phyloP scores from a whole-genome alignment of 1,140 invertebrate genomes.

The Odontomachus brunneus region DNA sequence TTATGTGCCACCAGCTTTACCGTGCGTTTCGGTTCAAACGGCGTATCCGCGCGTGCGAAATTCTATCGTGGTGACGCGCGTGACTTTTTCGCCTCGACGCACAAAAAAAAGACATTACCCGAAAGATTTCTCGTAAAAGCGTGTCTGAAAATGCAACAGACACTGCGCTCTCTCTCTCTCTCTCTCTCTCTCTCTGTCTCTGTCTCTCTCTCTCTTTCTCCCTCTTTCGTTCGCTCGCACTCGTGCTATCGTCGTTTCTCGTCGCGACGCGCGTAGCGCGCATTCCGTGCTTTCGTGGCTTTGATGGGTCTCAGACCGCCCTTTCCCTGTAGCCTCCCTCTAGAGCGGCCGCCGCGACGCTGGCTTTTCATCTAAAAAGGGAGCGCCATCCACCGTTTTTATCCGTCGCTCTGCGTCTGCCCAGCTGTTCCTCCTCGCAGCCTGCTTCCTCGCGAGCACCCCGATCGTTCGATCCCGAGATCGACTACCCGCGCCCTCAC shows the following conservation, averaged over 20 bases:
- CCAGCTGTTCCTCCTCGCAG: not conserved
- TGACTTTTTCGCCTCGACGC: conserved; percentile 32
- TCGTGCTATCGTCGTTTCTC: conserved; percentile 60
- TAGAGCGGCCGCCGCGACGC: conserved; percentile 55
- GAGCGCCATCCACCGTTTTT: conserved; percentile 68
- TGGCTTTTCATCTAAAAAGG: conserved; percentile 68
- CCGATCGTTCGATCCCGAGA: conserved; percentile 27
- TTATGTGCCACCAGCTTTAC: too few relatives aligned
- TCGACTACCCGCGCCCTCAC: conserved; percentile 6
- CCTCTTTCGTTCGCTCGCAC: too few relatives aligned
- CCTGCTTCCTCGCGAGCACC: not conserved
- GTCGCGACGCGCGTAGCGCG: conserved; percentile 66
- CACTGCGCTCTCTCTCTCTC: conserved; percentile 32
- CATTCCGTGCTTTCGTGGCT: conserved; percentile 80
- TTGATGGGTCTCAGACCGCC: conserved; percentile 82
- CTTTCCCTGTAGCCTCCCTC: conserved; percentile 78
- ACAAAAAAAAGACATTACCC: conserved; percentile 59
- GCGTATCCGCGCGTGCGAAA: too few relatives aligned
- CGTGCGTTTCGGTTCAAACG: too few relatives aligned
- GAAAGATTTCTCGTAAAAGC: conserved; percentile 70
- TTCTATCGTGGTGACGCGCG: not conserved
- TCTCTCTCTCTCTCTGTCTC: too few relatives aligned
- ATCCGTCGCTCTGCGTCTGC: conserved; percentile 15
- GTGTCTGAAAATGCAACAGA: conserved; percentile 76
- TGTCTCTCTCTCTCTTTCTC: too few relatives aligned